Evolutionary conservation across 1,140 invertebrate genomes (phyloP).

Genomic region (Nomia melanderi): DNA sequence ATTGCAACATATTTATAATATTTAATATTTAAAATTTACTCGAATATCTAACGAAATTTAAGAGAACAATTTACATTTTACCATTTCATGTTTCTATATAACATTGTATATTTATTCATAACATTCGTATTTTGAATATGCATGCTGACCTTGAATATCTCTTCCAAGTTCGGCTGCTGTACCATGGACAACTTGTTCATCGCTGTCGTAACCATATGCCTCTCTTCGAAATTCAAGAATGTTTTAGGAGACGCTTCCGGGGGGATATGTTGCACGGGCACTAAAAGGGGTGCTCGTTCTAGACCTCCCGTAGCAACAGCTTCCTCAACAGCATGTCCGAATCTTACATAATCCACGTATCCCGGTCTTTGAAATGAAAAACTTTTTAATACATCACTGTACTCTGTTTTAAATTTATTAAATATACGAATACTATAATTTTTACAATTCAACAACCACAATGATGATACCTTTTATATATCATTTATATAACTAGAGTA

Average conservation of each 20-base stretch:
- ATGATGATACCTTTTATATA: too few relatives aligned
- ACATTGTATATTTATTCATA: not conserved
- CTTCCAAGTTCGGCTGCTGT: constrained; percentile 83
- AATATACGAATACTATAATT: too few relatives aligned
- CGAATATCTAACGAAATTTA: too few relatives aligned
- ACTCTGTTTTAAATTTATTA: too few relatives aligned
- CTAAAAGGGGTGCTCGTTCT: constrained; percentile 84
- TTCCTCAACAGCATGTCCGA: constrained; percentile 84
- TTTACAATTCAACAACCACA: too few relatives aligned
- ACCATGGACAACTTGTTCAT: constrained; percentile 83
- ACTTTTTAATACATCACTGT: constrained; percentile 15
- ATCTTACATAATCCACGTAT: constrained; percentile 84
- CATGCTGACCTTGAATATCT: constrained; percentile 81
- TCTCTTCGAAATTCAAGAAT: constrained; percentile 87
- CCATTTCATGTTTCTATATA: not conserved
- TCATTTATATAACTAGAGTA: too few relatives aligned
- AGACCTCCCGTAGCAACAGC: constrained; percentile 83
- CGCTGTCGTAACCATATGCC: constrained; percentile 82
- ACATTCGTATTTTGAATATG: not conserved
- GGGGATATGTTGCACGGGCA: constrained; percentile 84
- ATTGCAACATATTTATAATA: too few relatives aligned
- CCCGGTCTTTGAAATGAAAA: constrained; percentile 76
- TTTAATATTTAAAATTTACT: too few relatives aligned
- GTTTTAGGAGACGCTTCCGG: constrained; percentile 82
- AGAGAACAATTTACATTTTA: not conserved